Base-by-base conservation (phyloP, 37 sponge, comb jelly and placozoan genomes). In the Chondrosia reniformis region DNA sequence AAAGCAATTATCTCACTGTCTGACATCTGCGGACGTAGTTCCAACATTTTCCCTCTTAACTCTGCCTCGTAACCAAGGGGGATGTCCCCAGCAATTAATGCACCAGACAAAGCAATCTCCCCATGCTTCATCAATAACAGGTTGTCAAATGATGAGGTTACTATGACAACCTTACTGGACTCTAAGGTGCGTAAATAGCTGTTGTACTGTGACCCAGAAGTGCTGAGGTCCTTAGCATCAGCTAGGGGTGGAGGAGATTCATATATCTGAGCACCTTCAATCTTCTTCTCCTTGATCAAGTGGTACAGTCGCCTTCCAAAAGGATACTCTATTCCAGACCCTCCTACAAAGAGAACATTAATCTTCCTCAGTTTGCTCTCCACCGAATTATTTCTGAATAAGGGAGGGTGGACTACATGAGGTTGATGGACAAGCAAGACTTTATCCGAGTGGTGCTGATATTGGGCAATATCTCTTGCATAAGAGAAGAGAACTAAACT, bases 51-150 rank as follows among this genome's bases (percentile, higher is more conserved):
- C 4, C 10, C 17, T 45, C 45, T 77, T 19, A 77, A 54, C 59
- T 77, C 77, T 2, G 56, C 43, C 7, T 77, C 41, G 37, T 57
- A 37, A 19, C 77, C 77, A 7, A 77, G 77, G 59, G 77, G 77
- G 61, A 77, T 77, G 40, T 77, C 77, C 24, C 77, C 77, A 7
- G 45, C 77, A 33, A 77, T 77, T 21, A 77, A 40, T 33, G 77
- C 77, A 28, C 77, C 77, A 3, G 77, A 55, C 58, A 77, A 39
- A 3, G 77, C 77, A 27, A 57, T 62, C 39, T 77, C 77, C 9
- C 77, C 77, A 34, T 77, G 58, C 59, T 77, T 77, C 25, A 77
- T 77, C 61, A 77, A 27, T 17, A 55, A 21, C 19, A 77, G 61
- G 19, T 41, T 38, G 30, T 39, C 58, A 0, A 55, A 25, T 0